Base-by-base conservation (phyloP, 1,140 invertebrate species). In the Caerostris darwini region DNA sequence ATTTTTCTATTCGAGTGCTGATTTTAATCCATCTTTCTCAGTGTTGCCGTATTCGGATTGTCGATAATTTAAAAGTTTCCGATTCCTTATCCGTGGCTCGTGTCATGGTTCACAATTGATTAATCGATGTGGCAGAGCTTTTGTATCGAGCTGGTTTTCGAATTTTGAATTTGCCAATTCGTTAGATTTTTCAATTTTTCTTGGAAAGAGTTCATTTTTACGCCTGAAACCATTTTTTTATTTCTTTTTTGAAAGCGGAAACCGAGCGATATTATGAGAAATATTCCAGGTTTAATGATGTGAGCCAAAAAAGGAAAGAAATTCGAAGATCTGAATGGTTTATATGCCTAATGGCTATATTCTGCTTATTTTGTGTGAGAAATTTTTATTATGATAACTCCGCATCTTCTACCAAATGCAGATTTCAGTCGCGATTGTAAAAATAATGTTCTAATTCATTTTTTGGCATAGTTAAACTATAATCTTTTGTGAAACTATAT, bases 121-220 rank as follows among this genome's bases (percentile, higher is more conserved):
- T 85, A 85, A 85, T 85, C 82, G 57, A 85, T 85, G n/a, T 3
- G 0, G n/a, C 57, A 58, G 54, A 85, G 19, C 57, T 85, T 85
- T 85, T 85, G 82, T 85, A 85, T 85, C 17, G 82, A 50, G 82
- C 82, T 85, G 54, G 82, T 85, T 85, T 85, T 85, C 82, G 82
- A 85, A 56, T 83, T 54, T 83, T 56, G 81, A 53, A 54, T 85
- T 85, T 85, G 17, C 54, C 82, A 58, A 85, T 85, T 85, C 54
- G 34, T 12, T 77, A 77, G 3, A 77, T 77, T 77, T 77, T 19
- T 5, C 82, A 54, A 85, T 85, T 85, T 83, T 85, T 85, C 17
- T 57, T 81, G 5, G 54, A 57, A 85, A 85, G 71, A 85, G 19
- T 85, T 85, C 82, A 54, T 57, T 85, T 85, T 54, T 58, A 5